Evolutionary conservation across 2,888 invertebrate genomes (phyloP).

Genomic region (Corythucha ciliata): DNA sequence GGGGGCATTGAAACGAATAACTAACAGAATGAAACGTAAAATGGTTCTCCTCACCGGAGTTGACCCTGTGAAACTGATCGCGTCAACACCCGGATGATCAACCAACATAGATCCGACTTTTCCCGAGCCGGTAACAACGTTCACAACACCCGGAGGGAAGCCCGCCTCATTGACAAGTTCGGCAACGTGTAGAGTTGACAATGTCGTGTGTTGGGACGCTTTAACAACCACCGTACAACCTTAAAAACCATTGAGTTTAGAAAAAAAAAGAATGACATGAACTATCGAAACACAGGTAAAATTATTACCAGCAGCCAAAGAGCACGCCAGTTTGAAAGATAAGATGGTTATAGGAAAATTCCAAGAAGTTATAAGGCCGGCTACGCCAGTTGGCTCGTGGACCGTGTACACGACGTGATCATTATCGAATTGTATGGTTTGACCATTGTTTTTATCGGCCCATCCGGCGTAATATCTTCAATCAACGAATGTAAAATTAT

Average conservation of each 20-base stretch:
- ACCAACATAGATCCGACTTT: constrained; percentile 63
- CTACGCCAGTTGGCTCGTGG: constrained; percentile 54
- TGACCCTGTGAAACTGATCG: constrained; percentile 75
- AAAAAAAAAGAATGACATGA: no score
- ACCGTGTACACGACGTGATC: constrained; percentile 49
- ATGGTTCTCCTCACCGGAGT: constrained; percentile 53
- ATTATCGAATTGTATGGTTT: constrained; percentile 44
- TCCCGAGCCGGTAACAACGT: constrained; percentile 66
- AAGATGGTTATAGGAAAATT: constrained; percentile 51
- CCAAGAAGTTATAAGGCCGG: constrained; percentile 51
- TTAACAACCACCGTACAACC: constrained; percentile 66
- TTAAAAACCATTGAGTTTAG: no score
- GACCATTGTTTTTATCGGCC: constrained; percentile 79
- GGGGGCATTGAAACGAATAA: no score
- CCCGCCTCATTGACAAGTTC: constrained; percentile 66
- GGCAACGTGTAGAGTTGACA: constrained; percentile 65
- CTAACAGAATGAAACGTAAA: no score
- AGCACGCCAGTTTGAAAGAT: constrained; percentile 52
- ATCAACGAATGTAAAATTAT: background rate
- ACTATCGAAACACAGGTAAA: no score
- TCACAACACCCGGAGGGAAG: constrained; percentile 69
- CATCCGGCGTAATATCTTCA: constrained; percentile 73
- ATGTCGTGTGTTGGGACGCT: constrained; percentile 76
- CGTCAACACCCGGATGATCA: constrained; percentile 57
- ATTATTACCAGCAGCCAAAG: constrained; percentile 48